A percentile compares a stretch with the other conserved stretches of the same genome.
These are phyloP conservation scores for Dorcus hopei DNA, from an alignment of 2,888 invertebrate genomes.

Conservation along the genomic window DNA sequence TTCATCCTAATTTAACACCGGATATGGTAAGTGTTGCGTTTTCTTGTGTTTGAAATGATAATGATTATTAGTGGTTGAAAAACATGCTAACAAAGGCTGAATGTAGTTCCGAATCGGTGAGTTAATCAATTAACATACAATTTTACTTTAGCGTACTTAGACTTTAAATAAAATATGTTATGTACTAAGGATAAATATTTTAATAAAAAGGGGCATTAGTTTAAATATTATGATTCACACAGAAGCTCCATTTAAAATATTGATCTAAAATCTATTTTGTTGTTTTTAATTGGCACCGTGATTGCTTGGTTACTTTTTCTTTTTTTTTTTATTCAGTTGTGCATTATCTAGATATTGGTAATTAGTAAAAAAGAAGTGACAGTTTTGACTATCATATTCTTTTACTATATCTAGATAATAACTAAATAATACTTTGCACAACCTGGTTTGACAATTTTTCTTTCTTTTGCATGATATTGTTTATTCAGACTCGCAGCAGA, in stretches of 20 bases:
- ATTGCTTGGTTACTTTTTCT: constrained; percentile 11
- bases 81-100: constrained; percentile 29
- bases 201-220: no score
- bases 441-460: constrained; percentile 34
- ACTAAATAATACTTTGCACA: constrained; percentile 29
- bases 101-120: constrained; percentile 24
- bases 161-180: no score
- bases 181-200: no score
- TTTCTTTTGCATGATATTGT: constrained; percentile 45
- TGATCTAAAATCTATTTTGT: no score
- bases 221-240: no score
- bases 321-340: constrained; percentile 17
- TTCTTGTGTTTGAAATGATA: constrained; percentile 23
- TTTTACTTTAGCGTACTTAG: no score
- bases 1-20: constrained; percentile 73
- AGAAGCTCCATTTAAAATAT: no score
- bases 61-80: background rate
- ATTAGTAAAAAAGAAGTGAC: background rate
- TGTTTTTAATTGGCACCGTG: constrained; percentile 3
- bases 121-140: constrained; percentile 2
- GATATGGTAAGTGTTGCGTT: constrained; percentile 71
- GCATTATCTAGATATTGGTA: constrained; percentile 24
- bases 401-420: constrained; percentile 20
- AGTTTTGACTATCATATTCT: no score
- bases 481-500: constrained; percentile 38